A percentile compares a stretch with the other conserved stretches of the same genome.
Conservation (phyloP, 1,140 invertebrate species). For the Bombus vancouverensis region DNA sequence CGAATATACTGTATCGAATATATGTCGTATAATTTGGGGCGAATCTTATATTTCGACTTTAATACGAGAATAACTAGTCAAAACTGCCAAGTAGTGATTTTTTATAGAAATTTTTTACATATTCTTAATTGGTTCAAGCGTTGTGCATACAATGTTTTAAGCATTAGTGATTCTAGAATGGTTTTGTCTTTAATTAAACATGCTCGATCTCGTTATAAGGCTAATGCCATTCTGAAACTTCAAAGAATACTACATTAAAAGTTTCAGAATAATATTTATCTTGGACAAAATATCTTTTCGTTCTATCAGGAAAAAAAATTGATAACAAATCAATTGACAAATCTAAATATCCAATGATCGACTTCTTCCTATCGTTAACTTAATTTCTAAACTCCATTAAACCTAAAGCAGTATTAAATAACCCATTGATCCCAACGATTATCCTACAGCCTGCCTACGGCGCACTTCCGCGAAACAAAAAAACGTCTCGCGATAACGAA, state of each 20-base stretch:
- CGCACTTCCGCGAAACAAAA: not conserved
- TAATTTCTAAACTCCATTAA: not conserved
- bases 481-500: conserved; percentile 21
- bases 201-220: not conserved
- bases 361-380: not conserved
- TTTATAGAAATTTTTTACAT: no score
- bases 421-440: not conserved
- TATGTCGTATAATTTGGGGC: no score
- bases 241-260: not conserved
- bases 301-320: not conserved
- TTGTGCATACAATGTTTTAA: no score
- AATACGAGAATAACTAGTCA: no score
- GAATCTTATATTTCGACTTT: no score
- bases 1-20: no score
- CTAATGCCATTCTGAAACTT: not conserved
- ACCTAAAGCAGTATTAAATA: not conserved
- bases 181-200: not conserved
- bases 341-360: not conserved
- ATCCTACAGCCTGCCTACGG: not conserved
- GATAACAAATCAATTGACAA: not conserved
- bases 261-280: not conserved
- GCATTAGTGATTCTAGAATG: not conserved
- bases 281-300: not conserved
- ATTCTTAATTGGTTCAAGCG: no score
- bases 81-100: no score